phyloP scores from a whole-genome alignment of 2,888 invertebrate genomes.

The Parascotia fuliginaria region DNA sequence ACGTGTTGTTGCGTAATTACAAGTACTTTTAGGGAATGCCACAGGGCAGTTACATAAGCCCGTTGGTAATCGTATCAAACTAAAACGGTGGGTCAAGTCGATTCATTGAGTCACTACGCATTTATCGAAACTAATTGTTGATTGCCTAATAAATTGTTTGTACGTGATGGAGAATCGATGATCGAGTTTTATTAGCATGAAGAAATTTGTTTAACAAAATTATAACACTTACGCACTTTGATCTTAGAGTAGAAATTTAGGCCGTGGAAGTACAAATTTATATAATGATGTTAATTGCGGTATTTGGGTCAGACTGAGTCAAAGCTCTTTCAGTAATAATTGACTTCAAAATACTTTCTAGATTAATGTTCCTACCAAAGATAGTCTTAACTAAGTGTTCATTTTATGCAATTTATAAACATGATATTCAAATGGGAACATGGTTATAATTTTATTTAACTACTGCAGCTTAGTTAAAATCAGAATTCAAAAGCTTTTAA shows the following conservation, averaged over 20 bases:
- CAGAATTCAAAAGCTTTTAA: too few relatives aligned
- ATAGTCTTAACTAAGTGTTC: too few relatives aligned
- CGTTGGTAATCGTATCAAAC: conserved; percentile 31
- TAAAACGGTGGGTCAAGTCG: conserved; percentile 29
- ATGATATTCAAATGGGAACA: too few relatives aligned
- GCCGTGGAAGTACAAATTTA: not conserved
- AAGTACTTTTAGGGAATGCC: conserved; percentile 9
- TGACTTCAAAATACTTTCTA: not conserved
- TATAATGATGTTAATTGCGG: not conserved
- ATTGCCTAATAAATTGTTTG: conserved; percentile 21
- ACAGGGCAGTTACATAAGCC: conserved; percentile 31
- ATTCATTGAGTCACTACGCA: conserved; percentile 10
- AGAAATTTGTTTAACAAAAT: not conserved
- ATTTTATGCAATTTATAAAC: too few relatives aligned
- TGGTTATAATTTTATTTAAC: too few relatives aligned
- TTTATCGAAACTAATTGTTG: conserved; percentile 17
- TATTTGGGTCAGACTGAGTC: not conserved
- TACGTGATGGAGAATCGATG: conserved; percentile 1
- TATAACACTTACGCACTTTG: not conserved
- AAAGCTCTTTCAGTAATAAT: not conserved
- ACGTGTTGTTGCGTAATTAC: conserved; percentile 12
- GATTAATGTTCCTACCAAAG: not conserved
- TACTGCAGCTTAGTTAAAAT: too few relatives aligned
- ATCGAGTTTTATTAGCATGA: not conserved
- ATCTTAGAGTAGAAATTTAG: not conserved